Evolutionary conservation across 2,888 invertebrate genomes (phyloP), one percentile per base, ranked within the genome.

Genomic region (Thereva nobilitata): DNA sequence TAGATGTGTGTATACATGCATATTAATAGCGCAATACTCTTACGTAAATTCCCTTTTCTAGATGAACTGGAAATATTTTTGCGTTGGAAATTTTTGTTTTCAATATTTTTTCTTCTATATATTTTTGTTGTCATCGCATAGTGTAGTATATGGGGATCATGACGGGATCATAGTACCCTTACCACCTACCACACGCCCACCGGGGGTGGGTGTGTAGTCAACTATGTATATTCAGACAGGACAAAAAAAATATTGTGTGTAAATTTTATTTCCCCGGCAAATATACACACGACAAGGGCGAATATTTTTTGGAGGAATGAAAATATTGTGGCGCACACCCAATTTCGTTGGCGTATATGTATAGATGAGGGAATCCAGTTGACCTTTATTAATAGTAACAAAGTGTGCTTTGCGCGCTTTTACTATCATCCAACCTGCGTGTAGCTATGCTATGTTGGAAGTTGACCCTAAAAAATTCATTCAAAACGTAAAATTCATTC

Each of bases 381-480:
- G 61, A 61, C 61, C 61, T 61, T 61, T 61, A 61, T 61, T 61
- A 61, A 61, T 61, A 61, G 61, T 61, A 61, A 61, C 49, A 61
- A 61, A 61, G 50, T 23, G 23, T 23, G 23, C 23, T 23, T 23
- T 23, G 23, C 23, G 41, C 50, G 61, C 61, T 61, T 61, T 61
- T 50, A 61, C 61, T 61, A 50, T 61, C 23, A 23, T 23, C 23
- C 23, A 23, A 23, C 34, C 61, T 61, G 61, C 50, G 61, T 61
- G 47, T 23, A 23, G 23, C 23, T 23, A 23, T 23, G 50, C 40
- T 41, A 42, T 42, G 7, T 9, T 8, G 42, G 53, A 37, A 44
- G 53, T 53, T 53, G 53, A 53, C 53, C 53, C 53, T 53, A 64
- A 64, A 64, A 64, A 64, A 64, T 64, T 64, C 64, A 64, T 64